Base-by-base conservation (phyloP, 2,888 invertebrate species). In the Coleophora flavipennella region DNA sequence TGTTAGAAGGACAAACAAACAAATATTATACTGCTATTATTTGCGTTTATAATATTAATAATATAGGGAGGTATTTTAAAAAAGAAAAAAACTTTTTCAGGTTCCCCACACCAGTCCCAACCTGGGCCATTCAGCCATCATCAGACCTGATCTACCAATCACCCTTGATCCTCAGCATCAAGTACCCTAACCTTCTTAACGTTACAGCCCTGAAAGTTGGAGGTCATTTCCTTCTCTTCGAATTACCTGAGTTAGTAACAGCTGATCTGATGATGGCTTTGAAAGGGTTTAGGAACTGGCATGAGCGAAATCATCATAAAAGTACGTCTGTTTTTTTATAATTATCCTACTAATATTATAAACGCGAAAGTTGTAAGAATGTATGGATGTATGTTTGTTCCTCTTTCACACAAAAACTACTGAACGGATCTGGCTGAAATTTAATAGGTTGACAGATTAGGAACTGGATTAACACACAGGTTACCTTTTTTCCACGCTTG, bases 181-280 rank as follows among this genome's bases (percentile, higher is more conserved):
- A 86, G 51, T 92, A 73, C 57, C 58, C 59, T 2, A 91, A 93
- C 56, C 51, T 94, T 4, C 73, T 91, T 8, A 89, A 89, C 32
- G 85, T 86, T 45, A 89, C 85, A 0, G 83, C 88, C 40, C 64
- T 89, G 44, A 62, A 80, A 0, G 67, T 85, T 2, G 93, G 92
- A 2, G 95, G 95, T 0, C 95, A 96, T 67, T 95, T 95, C 74
- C 89, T 91, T 0, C 93, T 93, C 0, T 80, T 93, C 36, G 92
- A 95, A 66, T 76, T 88, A 41, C 94, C 95, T 0, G 57, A 86
- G 41, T 54, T 88, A 0, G 64, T 95, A 8, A 87, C 91, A 9
- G 70, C 87, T 1, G 92, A 94, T 56, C 65, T 95, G 0, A 43
- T 64, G 26, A 48, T 50, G 2, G 64, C 35, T 1, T 12, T 39